Base-by-base conservation (phyloP, 2,888 invertebrate genomes). In the Eristalis intricaria region DNA sequence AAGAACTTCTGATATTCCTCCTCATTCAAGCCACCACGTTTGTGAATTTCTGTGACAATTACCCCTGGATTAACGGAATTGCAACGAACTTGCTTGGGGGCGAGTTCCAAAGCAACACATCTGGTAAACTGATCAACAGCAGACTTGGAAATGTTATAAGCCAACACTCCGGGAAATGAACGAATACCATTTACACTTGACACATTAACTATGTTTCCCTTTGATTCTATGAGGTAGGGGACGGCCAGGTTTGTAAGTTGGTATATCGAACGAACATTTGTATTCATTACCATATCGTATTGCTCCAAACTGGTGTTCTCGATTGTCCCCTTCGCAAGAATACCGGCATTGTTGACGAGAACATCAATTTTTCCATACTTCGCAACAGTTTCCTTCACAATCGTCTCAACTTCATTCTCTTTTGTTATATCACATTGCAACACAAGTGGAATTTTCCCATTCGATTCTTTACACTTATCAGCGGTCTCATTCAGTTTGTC, bases 101-200 rank as follows among this genome's bases (percentile, higher is more conserved):
- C 97, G 61, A 97, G 92, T 91, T 97, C 98, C 78, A 99, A 93
- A 3, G 99, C 98, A 2, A 96, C 95, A 93, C 98, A 98, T 90
- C 96, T 94, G 0, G 99, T 99, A 89, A 99, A 95, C 91, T 99
- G 98, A 92, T 99, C 99, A 0, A 99, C 94, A 1, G 98, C 96
- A 15, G 98, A 95, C 93, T 99, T 99, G 1, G 98, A 97, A 93
- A 98, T 95, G 89, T 96, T 96, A 92, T 99, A 99, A 0, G 98
- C 96, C 58, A 98, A 92, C 0, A 98, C 96, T 19, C 96, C 96
- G 3, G 98, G 95, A 92, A 98, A 98, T 68, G 98, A 95, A 91
- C 98, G 94, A 19, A 97, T 94, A 11, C 98, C 98, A 90, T 96
- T 97, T 0, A 98, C 97, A 92, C 98, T 98, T 1, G 98, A 98